Evolutionary conservation across 2,113 vertebrate genomes (phyloP), one percentile per base, ranked within the genome.

Genomic region (Mola mola): DNA sequence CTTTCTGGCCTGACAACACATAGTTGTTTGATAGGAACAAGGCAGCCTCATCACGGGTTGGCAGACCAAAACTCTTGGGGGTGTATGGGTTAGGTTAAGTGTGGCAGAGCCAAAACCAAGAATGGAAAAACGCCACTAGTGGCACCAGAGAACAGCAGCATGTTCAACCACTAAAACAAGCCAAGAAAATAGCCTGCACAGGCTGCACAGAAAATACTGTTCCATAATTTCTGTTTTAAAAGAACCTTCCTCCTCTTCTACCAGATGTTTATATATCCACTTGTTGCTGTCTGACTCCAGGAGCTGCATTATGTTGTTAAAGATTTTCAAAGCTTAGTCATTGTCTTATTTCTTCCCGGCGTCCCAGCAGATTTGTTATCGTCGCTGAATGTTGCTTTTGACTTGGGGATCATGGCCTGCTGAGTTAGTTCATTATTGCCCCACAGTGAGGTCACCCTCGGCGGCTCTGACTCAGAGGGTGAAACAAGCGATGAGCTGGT

Each of bases 381-480:
- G n/a, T 34, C 42, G 48, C 72, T 29, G 28, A 78, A 47, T 70
- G 46, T 70, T 73, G 60, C 52, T 36, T 60, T 69, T 76, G 68
- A 74, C 75, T 65, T 26, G 70, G 67, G 25, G 61, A 25, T n/a
- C 22, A 26, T 34, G 49, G 53, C 5, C 25, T 55, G 60, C 38
- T 29, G 53, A 60, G 52, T 72, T 29, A 3, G 44, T 66, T 65
- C 24, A 26, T 61, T 36, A 9, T 6, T 56, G 44, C 41, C 60
- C 29, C 50, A 2, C 37, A 34, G 76, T 72, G 75, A 79, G 66
- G 77, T 78, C 82, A 67, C 25, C 33, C 41, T 48, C 3, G 2
- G 40, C 20, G 24, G 25, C 49, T 12, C 51, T 88, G 84, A 90
- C 75, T 89, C 81, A 87, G 37, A 57, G 72, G 52, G 48, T 53